Evolutionary conservation across 2,113 vertebrate genomes (phyloP), one percentile per base, ranked within the genome.

Genomic region (Stictonetta naevosa): DNA sequence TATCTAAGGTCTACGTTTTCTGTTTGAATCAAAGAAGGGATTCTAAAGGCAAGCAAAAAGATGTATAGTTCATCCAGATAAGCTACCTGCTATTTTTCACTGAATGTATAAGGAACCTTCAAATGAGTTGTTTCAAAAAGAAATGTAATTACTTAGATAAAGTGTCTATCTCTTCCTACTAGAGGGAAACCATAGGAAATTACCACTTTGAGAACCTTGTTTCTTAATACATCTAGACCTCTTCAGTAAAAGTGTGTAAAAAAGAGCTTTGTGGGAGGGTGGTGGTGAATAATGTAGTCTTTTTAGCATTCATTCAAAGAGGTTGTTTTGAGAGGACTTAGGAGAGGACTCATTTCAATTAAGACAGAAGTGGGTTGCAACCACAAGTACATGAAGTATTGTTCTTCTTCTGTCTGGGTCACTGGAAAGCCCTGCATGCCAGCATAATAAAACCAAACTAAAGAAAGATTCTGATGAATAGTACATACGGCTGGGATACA

Each of bases 41-140:
- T 4, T 42, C 9, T 48, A 81, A 82, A 82, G 26, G 38, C 17
- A 88, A 66, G 21, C 5, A 60, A 29, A 53, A 56, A 59, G n/a
- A 36, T 8, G 20, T 20, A 56, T 4, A 40, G 48, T 76, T n/a
- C 15, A 59, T 29, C 13, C 20, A 56, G 31, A 68, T 25, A 73
- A 59, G 10, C 3, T 2, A 0, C 1, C 14, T 72, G 14, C 2
- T 4, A 63, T 67, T 79, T 71, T 59, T 21, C 7, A 26, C 25
- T 62, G 10, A 60, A 21, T 44, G 12, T 52, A 6, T 66, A 87
- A 74, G 14, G 38, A 92, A 46, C 10, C 12, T 52, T 55, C n/a
- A 87, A 73, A 67, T 28, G 0, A 55, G 2, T n/a, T 73, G 22
- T 73, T 73, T 34, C n/a, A 28, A 60, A 80, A 66, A n/a, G 12